phyloP scores from a whole-genome alignment of 2,888 invertebrate genomes.

The Didymodactylos carnosus region DNA sequence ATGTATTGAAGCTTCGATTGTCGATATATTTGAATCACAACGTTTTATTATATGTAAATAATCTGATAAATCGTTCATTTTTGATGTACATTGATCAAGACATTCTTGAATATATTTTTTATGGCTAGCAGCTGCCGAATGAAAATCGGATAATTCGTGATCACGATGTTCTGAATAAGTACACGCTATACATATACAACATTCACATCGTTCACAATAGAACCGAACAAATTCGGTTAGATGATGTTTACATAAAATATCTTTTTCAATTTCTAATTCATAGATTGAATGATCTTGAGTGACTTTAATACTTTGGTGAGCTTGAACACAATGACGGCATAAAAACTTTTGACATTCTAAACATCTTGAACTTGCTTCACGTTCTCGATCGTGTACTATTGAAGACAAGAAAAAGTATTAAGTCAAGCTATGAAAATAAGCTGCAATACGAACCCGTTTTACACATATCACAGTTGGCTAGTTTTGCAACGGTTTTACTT shows the following conservation, averaged over 20 bases:
- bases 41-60: slow-evolving; percentile 24
- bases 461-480: slow-evolving; percentile 34
- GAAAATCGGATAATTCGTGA: slow-evolving; percentile 30
- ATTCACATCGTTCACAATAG: slow-evolving; percentile 33
- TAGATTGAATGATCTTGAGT: slow-evolving; percentile 33
- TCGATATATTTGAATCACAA: slow-evolving; percentile 28
- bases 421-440: no score
- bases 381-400: slow-evolving; percentile 23
- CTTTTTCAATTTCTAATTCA: slow-evolving; percentile 34
- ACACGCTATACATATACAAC: slow-evolving; percentile 34
- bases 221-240: slow-evolving; percentile 32
- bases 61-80: slow-evolving; percentile 26
- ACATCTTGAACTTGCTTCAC: slow-evolving; percentile 33
- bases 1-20: slow-evolving; percentile 29
- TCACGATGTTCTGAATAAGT: slow-evolving; percentile 34
- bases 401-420: no score
- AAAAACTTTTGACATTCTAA: slow-evolving; percentile 34
- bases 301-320: slow-evolving; percentile 32
- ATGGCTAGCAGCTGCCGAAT: slow-evolving; percentile 31
- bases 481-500: slow-evolving; percentile 19
- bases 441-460: no score
- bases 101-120: slow-evolving; percentile 29
- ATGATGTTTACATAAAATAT: slow-evolving; percentile 33
- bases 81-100: slow-evolving; percentile 26
- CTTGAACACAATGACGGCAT: slow-evolving; percentile 30